Evolutionary conservation across 2,113 vertebrate species (phyloP).

Genomic region (Platanista minor): DNA sequence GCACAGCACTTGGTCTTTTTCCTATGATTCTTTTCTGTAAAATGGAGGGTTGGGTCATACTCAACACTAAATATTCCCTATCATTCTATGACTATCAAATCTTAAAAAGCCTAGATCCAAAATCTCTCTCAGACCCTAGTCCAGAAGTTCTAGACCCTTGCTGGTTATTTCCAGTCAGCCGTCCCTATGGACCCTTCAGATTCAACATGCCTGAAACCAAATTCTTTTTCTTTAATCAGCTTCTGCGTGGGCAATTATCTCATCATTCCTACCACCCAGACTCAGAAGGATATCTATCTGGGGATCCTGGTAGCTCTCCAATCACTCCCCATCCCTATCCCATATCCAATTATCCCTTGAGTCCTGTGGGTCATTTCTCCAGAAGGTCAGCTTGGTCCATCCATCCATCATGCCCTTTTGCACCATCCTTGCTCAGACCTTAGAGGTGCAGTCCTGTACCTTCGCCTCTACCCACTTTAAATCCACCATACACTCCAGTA

Average conservation of each 20-base stretch:
- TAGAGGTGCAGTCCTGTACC: neutral
- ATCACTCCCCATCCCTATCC: neutral
- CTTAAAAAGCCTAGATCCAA: constrained; percentile 24
- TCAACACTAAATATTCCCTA: neutral
- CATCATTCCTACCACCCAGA: neutral
- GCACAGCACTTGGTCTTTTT: neutral
- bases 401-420: neutral
- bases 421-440: neutral
- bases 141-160: neutral
- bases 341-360: neutral
- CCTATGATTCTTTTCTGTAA: neutral
- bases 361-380: neutral
- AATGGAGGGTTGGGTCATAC: neutral
- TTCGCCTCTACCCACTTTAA: neutral
- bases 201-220: neutral
- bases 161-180: neutral
- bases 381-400: neutral
- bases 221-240: neutral
- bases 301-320: neutral
- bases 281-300: neutral
- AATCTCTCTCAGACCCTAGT: neutral
- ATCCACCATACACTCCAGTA: neutral
- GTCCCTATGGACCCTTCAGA: neutral
- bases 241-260: neutral
- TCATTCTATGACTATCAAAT: neutral